A percentile compares a stretch with the other conserved stretches of the same genome.
These are phyloP conservation scores for Corynorhinus townsendii DNA, from an alignment of 2,113 vertebrate species.

Conservation along the genomic window DNA sequence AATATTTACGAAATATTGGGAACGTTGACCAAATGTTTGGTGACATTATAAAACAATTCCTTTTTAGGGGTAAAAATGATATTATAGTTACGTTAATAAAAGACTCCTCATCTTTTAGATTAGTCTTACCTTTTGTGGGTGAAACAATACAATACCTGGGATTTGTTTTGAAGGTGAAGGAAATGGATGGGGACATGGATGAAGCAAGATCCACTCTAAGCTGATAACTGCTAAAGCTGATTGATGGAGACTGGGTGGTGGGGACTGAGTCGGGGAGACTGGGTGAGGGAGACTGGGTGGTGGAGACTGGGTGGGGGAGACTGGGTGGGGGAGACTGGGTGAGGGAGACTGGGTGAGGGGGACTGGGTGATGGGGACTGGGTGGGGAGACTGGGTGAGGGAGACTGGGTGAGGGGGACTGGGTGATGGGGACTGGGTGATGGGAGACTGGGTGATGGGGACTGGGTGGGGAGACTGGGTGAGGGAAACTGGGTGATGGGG, in stretches of 20 bases:
- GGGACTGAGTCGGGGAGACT: neutral
- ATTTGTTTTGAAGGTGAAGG: neutral
- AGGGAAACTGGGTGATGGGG: too few relatives aligned
- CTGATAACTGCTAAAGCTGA: neutral
- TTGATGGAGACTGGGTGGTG: neutral
- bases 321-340: neutral
- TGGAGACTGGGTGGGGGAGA: neutral
- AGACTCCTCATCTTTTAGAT: neutral
- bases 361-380: neutral
- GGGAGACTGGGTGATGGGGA: neutral
- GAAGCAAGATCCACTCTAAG: neutral
- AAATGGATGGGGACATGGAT: neutral
- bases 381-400: neutral
- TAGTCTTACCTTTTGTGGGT: neutral
- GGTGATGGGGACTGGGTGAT: too few relatives aligned
- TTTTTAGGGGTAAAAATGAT: neutral
- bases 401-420: neutral
- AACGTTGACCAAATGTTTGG: neutral
- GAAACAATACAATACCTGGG: neutral
- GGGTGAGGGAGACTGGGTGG: neutral
- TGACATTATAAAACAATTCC: neutral
- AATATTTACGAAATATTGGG: neutral
- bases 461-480: too few relatives aligned
- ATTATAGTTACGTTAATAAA: neutral
- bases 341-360: too few relatives aligned